Conservation (phyloP, 2,797 vertebrate species). For the Anniella stebbinsi region DNA sequence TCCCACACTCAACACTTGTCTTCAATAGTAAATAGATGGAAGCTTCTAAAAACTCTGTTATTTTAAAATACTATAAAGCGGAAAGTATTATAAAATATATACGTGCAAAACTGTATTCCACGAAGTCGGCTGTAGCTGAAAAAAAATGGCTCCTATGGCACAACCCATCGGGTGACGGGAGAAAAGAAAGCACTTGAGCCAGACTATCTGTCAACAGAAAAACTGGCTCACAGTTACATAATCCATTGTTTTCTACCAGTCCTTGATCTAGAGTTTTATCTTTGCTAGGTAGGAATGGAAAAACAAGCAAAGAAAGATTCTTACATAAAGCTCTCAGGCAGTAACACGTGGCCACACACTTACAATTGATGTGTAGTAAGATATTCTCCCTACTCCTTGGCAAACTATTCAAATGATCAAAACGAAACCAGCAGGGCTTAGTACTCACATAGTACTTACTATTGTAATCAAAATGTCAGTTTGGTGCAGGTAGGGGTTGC, state of each 20-base stretch:
- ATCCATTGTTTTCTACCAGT: neutral
- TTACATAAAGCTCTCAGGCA: neutral
- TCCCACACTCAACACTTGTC: neutral
- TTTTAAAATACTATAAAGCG: slow-evolving; percentile 21
- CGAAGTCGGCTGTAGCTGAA: neutral
- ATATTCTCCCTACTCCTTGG: neutral
- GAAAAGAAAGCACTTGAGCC: neutral
- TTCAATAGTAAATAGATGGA: slow-evolving; percentile 26
- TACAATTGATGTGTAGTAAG: neutral
- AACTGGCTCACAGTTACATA: neutral
- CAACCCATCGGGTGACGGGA: neutral
- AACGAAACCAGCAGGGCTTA: neutral
- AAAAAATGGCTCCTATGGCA: neutral
- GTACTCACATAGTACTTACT: neutral
- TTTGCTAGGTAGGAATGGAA: neutral
- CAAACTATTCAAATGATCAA: neutral
- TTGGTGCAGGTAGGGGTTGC: neutral
- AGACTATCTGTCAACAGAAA: neutral
- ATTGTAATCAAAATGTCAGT: neutral
- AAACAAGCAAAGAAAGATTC: neutral
- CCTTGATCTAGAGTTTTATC: slow-evolving; percentile 16
- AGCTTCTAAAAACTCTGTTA: slow-evolving; percentile 18
- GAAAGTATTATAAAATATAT: slow-evolving; percentile 4
- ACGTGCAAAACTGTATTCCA: neutral
- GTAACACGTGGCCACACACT: neutral